Evolutionary conservation across 2,797 vertebrate species (phyloP), one percentile per base, ranked within the genome.

Genomic region (Etheostoma perlongum): DNA sequence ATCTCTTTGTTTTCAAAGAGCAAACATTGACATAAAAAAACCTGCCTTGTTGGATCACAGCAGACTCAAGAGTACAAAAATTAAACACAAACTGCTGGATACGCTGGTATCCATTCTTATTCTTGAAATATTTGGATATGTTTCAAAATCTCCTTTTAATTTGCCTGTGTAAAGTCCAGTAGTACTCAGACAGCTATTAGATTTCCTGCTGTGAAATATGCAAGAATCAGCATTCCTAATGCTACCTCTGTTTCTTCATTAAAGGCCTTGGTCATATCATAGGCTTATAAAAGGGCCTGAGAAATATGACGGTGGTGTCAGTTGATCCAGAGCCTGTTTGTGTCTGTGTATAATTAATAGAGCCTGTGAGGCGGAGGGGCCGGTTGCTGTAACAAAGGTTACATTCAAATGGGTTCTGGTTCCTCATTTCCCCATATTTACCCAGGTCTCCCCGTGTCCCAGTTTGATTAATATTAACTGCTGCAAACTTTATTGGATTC

Each of bases 131-230:
- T 11, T 66, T 42, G 18, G 46, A 67, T 51, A 75, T 49, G 36
- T 48, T 79, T 54, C 4, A 47, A 42, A 6, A 23, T 51, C 21
- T 74, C 18, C 30, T 67, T 76, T 51, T 30, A 40, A 72, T 49
- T 63, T 65, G n/a, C 14, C 30, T 36, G 36, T 25, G 62, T 79
- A 71, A 73, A 79, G 82, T 78, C 67, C 60, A 62, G 65, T 42
- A 53, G 71, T 68, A 54, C 44, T 4, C 79, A 70, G 74, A 75
- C 62, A 36, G 51, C 73, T 67, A 78, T 90, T 72, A 72, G 49
- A 72, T 85, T 72, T 76, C 52, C 69, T 8, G 46, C 65, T n/a
- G 80, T 75, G 75, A 87, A 89, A 85, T 81, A 80, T 84, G 81
- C 72, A 88, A 65, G 63, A 81, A 74, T 65, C 52, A 30, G 47